These are phyloP conservation scores for Sinella curviseta DNA, from an alignment of 1,140 invertebrate species.

Conservation along the genomic window DNA sequence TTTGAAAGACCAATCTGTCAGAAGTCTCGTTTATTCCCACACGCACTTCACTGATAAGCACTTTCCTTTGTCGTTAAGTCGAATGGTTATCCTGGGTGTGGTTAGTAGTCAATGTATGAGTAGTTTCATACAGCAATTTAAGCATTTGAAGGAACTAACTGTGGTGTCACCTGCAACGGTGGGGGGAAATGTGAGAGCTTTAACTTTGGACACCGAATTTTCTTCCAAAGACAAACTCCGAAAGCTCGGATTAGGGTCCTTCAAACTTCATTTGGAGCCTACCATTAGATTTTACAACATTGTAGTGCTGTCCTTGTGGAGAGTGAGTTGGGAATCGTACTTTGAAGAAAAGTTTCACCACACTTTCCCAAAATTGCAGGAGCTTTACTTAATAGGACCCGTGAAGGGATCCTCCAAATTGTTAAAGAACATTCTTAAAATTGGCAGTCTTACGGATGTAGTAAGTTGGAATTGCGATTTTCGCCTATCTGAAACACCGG, in stretches of 20 bases:
- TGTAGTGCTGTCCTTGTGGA: not conserved
- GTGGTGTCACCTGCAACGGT: not conserved
- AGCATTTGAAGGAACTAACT: slow-evolving; percentile 7
- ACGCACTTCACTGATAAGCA: not conserved
- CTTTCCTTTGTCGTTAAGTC: not conserved
- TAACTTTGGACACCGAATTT: not conserved
- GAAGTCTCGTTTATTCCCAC: not conserved
- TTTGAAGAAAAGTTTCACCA: slow-evolving; percentile 8
- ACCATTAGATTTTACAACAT: not conserved
- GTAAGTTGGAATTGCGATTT: not conserved
- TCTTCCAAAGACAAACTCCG: slow-evolving; percentile 15
- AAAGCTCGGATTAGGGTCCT: not conserved
- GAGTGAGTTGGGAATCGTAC: not conserved
- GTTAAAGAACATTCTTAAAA: not conserved
- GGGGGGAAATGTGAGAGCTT: not conserved
- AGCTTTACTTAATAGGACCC: not conserved
- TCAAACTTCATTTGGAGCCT: not conserved
- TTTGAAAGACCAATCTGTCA: not conserved
- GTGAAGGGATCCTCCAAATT: not conserved
- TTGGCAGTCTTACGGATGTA: not conserved
- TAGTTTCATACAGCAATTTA: not conserved
- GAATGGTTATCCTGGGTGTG: not conserved
- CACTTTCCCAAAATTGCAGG: not conserved
- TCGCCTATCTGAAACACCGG: not conserved
- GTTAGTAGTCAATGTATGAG: not conserved